These are phyloP conservation scores for Pristionchus maxplancki DNA, from an alignment of 2,888 invertebrate genomes.

Conservation along the genomic window DNA sequence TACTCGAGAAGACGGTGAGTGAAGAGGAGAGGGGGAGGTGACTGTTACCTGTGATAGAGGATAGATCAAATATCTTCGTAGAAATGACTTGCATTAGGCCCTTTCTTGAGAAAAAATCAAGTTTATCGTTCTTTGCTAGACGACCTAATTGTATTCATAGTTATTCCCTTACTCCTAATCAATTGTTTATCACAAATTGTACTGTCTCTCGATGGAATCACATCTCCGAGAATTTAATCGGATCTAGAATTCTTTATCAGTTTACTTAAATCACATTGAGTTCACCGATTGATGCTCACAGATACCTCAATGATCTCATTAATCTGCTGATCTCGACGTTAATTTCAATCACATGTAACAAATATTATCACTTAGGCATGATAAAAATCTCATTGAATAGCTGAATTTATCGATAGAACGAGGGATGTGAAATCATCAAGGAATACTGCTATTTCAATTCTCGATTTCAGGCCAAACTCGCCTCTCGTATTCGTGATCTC, in stretches of 20 bases:
- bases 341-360: neutral
- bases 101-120: too few species aligned
- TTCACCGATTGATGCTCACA: neutral
- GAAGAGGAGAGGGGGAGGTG: neutral
- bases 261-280: too few species aligned
- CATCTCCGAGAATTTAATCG: neutral
- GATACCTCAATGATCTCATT: neutral
- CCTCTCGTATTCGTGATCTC: constrained; percentile 17
- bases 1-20: constrained; percentile 38
- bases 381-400: neutral
- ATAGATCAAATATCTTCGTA: neutral
- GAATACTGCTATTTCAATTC: neutral
- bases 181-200: neutral
- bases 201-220: neutral
- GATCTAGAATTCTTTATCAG: neutral
- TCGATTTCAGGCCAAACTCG: constrained; percentile 7
- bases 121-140: neutral
- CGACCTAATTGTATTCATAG: neutral
- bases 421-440: neutral
- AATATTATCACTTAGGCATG: neutral
- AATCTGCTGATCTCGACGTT: too few species aligned
- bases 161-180: neutral
- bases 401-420: neutral
- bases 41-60: too few species aligned
- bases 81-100: neutral